Base-by-base conservation (phyloP, 2,113 vertebrate species). In the Lagenorhynchus albirostris region DNA sequence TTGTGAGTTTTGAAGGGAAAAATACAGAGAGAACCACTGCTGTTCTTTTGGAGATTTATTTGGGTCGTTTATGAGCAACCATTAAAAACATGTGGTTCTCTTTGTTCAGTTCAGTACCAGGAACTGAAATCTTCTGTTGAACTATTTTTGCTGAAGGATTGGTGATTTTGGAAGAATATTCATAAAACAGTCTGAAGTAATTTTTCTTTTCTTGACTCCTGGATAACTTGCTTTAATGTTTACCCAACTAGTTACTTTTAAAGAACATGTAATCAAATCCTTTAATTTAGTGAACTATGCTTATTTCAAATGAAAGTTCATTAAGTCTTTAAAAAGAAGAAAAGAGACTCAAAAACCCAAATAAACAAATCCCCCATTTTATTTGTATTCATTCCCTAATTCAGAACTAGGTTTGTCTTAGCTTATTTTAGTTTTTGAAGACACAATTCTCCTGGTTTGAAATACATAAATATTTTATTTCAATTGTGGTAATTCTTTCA, bases 151-250 rank as follows among this genome's bases (percentile, higher is more conserved):
- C 94, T 97, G 97, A 97, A 96, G 85, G 96, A 94, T 97, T 98
- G 97, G 96, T 97, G 95, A 97, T 96, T 98, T 97, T 97, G 96
- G 93, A 98, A 95, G 91, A 98, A 94, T 97, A 97, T 97, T 98
- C 93, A 97, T 96, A 96, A 97, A 97, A 95, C 85, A 95, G 79
- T 96, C 91, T 94, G 85, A 97, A 98, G 85, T 94, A 94, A 96
- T 96, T 98, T 97, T 97, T 98, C 68, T 97, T 81, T 92, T 94
- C 79, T 97, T 96, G 87, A 98, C 95, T 98, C 76, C 65, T 97
- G 93, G 91, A 71, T 96, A 97, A 91, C 89, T 97, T 96, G 63
- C 81, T 94, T 89, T 89, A 85, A 96, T 96, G 89, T 97, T 97
- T 97, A 95, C 53, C 33, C 77, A 94, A 62, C 82, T 80, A 95